Evolutionary conservation across 2,797 vertebrate genomes (phyloP), one percentile per base, ranked within the genome.

Genomic region (Netta rufina): DNA sequence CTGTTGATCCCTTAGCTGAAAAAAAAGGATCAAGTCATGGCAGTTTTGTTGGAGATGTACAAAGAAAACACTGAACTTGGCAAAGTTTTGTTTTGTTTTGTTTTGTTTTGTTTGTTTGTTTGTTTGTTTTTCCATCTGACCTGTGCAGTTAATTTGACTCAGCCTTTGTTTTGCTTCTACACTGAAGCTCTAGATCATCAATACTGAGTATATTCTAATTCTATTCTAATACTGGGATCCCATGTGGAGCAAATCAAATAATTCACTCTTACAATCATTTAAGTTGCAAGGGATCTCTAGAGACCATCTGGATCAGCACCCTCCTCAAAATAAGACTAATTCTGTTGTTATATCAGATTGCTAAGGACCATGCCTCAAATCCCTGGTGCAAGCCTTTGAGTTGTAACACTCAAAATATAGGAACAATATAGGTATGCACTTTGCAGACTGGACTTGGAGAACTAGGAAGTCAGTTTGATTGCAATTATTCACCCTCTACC

Each of bases 1-100:
- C 45, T 14, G 6, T 0, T 57, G 66, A 95, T 67, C 36, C 27
- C 47, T 56, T 51, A 82, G 61, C 39, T 66, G 38, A 71, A 72
- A 91, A 91, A 91, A 87, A 78, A 33, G n/a, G 67, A 89, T 74
- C 58, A 81, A 58, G 81, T 88, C 80, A 56, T 14, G 24, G 43
- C 54, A 70, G 38, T 49, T 86, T 56, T 80, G 18, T 43, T 84
- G 73, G 77, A 93, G 36, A n/a, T 17, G 56, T 73, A 89, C 70
- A 92, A 93, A 72, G 51, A 60, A 89, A 93, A 78, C 15, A 56
- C 33, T 39, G 33, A 89, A 70, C 19, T 60, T 81, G 70, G 78
- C 36, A 81, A 91, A 65, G 19, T 54, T 8, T 33, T 60, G 10
- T 36, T 20, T 39, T 39, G 38, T 39, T 39, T 39, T 39, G 5